These are phyloP conservation scores for Cosmia trapezina DNA, from an alignment of 2,888 invertebrate genomes.

Conservation along the genomic window DNA sequence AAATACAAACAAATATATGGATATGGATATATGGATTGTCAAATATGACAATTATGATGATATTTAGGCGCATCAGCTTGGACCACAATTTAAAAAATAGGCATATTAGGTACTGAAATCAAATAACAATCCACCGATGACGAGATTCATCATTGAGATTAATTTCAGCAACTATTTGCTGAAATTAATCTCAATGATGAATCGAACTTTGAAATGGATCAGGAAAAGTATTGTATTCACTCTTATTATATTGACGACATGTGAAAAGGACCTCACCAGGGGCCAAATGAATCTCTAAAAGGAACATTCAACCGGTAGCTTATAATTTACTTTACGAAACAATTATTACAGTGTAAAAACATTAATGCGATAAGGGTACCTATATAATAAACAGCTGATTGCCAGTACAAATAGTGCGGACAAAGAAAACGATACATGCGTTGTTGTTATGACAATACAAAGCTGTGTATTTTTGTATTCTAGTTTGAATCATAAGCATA, in stretches of 20 bases:
- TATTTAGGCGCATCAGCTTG: not conserved
- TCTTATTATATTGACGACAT: not conserved
- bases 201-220: not conserved
- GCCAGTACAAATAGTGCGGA: slow-evolving; percentile 62
- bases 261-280: not conserved
- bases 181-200: not conserved
- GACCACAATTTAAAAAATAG: not conserved
- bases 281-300: not conserved
- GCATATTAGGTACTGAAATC: too few species aligned
- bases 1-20: too few species aligned
- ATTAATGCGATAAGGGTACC: slow-evolving; percentile 59
- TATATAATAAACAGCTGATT: slow-evolving; percentile 71
- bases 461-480: slow-evolving; percentile 14
- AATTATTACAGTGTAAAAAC: slow-evolving; percentile 54
- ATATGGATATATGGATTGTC: too few species aligned
- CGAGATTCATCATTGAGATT: too few species aligned
- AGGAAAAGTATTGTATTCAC: not conserved
- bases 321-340: slow-evolving; percentile 43
- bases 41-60: not conserved
- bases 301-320: not conserved
- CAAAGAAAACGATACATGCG: slow-evolving; percentile 61
- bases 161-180: too few species aligned
- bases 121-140: not conserved
- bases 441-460: slow-evolving; percentile 48
- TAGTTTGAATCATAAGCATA: too few species aligned